Evolutionary conservation across 2,888 invertebrate species (phyloP).

Genomic region (Temnothorax rugatulus): DNA sequence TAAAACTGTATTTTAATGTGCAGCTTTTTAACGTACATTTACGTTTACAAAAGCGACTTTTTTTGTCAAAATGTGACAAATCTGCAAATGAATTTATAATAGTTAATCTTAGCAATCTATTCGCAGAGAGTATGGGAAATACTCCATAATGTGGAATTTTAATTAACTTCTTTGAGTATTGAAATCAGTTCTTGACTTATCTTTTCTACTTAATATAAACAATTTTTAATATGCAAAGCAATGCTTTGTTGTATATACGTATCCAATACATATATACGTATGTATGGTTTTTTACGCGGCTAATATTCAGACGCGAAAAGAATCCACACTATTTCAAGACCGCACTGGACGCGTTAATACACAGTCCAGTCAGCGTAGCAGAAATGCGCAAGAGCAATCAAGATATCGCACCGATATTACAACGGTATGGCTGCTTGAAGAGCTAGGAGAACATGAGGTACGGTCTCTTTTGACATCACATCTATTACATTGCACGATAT

Average conservation of each 20-base stretch:
- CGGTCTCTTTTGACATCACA: constrained; percentile 46
- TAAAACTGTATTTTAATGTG: not conserved
- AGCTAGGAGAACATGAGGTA: constrained; percentile 67
- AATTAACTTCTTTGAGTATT: not conserved
- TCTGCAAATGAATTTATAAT: not conserved
- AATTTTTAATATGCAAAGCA: not conserved
- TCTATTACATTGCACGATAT: constrained; percentile 48
- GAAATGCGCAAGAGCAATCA: constrained; percentile 40
- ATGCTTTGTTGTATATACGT: not conserved
- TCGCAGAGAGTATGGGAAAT: not conserved
- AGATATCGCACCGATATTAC: constrained; percentile 59
- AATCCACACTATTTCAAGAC: not conserved
- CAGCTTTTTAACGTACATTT: not conserved
- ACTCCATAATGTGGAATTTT: not conserved
- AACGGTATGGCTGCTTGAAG: constrained; percentile 66
- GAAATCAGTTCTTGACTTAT: not conserved
- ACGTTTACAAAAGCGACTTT: not conserved
- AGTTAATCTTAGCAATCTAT: not conserved
- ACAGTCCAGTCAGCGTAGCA: constrained; percentile 34
- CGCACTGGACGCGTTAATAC: constrained; percentile 13
- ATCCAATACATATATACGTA: not conserved
- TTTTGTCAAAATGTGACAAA: not conserved
- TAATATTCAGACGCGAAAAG: not conserved
- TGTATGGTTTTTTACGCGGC: not conserved
- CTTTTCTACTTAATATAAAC: not conserved